These are phyloP conservation scores for Cyaniris semiargus DNA, from an alignment of 2,888 invertebrate species.

Conservation along the genomic window DNA sequence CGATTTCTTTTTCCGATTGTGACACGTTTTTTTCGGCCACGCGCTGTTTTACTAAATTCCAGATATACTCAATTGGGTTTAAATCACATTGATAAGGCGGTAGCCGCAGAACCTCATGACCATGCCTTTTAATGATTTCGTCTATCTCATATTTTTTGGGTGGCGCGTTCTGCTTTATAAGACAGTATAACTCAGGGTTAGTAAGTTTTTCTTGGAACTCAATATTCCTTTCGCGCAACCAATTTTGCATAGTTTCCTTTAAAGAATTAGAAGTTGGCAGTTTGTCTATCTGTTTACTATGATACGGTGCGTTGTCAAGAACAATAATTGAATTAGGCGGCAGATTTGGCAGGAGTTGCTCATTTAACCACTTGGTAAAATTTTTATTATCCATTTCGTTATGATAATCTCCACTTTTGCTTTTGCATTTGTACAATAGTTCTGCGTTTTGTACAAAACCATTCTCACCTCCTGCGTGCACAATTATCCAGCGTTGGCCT, in stretches of 20 bases:
- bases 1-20: neutral
- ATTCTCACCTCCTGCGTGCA: slow-evolving; percentile 17
- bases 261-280: neutral
- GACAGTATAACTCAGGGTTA: neutral
- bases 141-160: neutral
- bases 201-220: neutral
- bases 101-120: neutral
- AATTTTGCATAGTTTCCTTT: slow-evolving; percentile 8
- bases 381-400: slow-evolving; percentile 9
- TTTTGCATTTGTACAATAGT: slow-evolving; percentile 19
- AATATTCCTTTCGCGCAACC: slow-evolving; percentile 3
- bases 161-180: neutral
- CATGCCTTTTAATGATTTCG: neutral
- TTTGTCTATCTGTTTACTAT: slow-evolving; percentile 8
- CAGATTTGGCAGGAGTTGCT: slow-evolving; percentile 10
- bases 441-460: slow-evolving; percentile 24
- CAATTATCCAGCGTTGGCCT: neutral
- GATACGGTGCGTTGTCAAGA: slow-evolving; percentile 8
- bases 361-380: neutral
- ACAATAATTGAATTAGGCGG: slow-evolving; percentile 3
- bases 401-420: slow-evolving; percentile 15
- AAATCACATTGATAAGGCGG: neutral
- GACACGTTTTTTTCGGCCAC: slow-evolving; percentile 2
- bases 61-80: slow-evolving; percentile 5
- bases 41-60: slow-evolving; percentile 3